These are phyloP conservation scores for Pampus argenteus DNA, from an alignment of 2,797 vertebrate species.

Conservation along the genomic window DNA sequence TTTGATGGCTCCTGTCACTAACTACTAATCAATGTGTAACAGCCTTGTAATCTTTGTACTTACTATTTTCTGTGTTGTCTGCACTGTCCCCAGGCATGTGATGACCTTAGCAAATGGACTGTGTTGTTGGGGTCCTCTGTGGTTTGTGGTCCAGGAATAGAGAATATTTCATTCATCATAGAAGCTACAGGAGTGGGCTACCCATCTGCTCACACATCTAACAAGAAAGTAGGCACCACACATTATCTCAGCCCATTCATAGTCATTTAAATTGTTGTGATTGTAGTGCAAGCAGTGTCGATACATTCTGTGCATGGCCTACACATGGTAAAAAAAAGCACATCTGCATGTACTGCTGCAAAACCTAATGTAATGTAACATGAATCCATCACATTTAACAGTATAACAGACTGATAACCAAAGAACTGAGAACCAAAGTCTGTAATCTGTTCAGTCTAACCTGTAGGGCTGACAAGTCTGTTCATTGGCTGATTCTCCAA, in stretches of 20 bases:
- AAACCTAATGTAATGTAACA: too few relatives aligned
- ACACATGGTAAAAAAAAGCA: too few relatives aligned
- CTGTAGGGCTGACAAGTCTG: too few relatives aligned
- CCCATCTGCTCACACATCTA: conserved; percentile 55
- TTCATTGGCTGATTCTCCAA: too few relatives aligned
- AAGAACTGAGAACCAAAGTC: too few relatives aligned
- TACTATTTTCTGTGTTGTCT: conserved; percentile 30
- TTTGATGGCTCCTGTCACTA: conserved; percentile 1
- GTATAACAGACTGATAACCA: too few relatives aligned
- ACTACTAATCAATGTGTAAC: conserved; percentile 28
- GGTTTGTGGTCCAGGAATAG: conserved; percentile 75
- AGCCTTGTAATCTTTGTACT: conserved; percentile 23
- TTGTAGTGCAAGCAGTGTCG: neutral
- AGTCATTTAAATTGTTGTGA: neutral
- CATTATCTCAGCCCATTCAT: neutral
- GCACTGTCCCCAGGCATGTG: conserved; percentile 85
- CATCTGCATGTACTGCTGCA: too few relatives aligned
- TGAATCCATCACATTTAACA: too few relatives aligned
- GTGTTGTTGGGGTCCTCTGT: conserved; percentile 83
- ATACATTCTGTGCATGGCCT: too few relatives aligned
- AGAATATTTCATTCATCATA: conserved; percentile 93
- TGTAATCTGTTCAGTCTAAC: too few relatives aligned
- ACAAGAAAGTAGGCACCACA: conserved; percentile 83
- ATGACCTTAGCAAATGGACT: conserved; percentile 93
- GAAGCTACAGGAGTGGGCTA: conserved; percentile 83